Evolutionary conservation across 2,888 invertebrate species (phyloP).

Genomic region (Brenthis ino): DNA sequence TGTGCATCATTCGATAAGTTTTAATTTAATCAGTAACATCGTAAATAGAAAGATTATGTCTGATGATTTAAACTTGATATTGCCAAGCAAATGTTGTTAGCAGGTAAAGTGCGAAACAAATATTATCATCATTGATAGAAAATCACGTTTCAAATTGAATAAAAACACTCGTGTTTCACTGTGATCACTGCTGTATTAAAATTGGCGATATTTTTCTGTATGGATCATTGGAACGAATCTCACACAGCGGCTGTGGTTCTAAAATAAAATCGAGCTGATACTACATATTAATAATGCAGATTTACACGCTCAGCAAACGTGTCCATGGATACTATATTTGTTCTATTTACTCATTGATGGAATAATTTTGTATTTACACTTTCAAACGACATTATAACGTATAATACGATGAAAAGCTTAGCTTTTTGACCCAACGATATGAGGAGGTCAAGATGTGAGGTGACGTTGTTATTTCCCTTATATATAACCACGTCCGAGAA

Average conservation of each 20-base stretch:
- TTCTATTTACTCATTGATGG: conserved; percentile 26
- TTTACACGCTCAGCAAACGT: conserved; percentile 29
- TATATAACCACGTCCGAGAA: conserved; percentile 18
- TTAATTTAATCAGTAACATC: too few species aligned
- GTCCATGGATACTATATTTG: conserved; percentile 18
- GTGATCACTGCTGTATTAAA: too few species aligned
- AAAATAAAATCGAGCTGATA: conserved; percentile 1
- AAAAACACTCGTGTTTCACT: too few species aligned
- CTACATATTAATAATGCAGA: neutral
- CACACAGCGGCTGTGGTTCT: conserved; percentile 4
- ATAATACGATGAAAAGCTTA: conserved; percentile 23
- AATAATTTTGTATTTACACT: conserved; percentile 28
- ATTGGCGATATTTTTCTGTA: conserved; percentile 4
- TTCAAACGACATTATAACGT: conserved; percentile 14
- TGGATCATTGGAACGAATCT: conserved; percentile 8
- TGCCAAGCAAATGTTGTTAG: too few species aligned
- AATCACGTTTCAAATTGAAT: too few species aligned
- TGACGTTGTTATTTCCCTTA: conserved; percentile 23
- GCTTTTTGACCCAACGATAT: conserved; percentile 31
- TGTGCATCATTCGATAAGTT: too few species aligned
- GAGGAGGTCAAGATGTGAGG: conserved; percentile 31
- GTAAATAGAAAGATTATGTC: too few species aligned
- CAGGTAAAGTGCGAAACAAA: too few species aligned
- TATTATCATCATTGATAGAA: too few species aligned
- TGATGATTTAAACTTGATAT: too few species aligned